Base-by-base conservation (phyloP, 2,797 vertebrate genomes). In the Gouania willdenowi region DNA sequence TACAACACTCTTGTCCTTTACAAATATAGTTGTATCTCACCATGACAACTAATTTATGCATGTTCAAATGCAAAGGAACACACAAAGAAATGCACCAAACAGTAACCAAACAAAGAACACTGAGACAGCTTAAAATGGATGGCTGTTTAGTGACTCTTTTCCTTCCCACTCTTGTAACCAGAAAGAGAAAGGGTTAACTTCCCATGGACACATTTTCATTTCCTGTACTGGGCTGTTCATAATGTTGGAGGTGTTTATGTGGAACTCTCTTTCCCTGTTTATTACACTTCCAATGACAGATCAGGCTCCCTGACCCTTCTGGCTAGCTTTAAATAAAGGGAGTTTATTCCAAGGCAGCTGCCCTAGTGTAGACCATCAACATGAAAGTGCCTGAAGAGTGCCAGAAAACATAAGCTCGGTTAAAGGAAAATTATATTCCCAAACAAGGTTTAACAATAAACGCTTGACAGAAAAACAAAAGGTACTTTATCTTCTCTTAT, bases 351-450 rank as follows among this genome's bases (percentile, higher is more conserved):
- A 54, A 84, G 75, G 73, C 68, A 53, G 49, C 40, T 19, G 64
- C 47, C 32, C 56, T 70, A 71, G 67, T 72, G 65, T 74, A 60
- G 76, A 75, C 81, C 61, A 27, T 69, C 77, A 81, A 88, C 83
- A 83, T 61, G 69, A 73, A 77, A 80, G 62, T 1, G 67, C 79
- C 69, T 45, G 73, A 72, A 74, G 69, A 79, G 66, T 59, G 69
- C 81, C 67, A 56, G 68, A 82, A 84, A 81, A 79, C 79, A 81
- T 79, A 81, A 81, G 77, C 64, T 77, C 83, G 83, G 79, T 88
- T 87, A 84, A 82, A 81, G 83, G 85, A 79, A 79, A 86, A 87
- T 87, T 75, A 87, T 86, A 87, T 88, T 87, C 75, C 82, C 82
- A 82, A 84, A 84, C 81, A 83, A 84, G 82, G 74, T 83, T 78